phyloP scores from a whole-genome alignment of 2,113 vertebrate species.

The Gymnobelideus leadbeateri region DNA sequence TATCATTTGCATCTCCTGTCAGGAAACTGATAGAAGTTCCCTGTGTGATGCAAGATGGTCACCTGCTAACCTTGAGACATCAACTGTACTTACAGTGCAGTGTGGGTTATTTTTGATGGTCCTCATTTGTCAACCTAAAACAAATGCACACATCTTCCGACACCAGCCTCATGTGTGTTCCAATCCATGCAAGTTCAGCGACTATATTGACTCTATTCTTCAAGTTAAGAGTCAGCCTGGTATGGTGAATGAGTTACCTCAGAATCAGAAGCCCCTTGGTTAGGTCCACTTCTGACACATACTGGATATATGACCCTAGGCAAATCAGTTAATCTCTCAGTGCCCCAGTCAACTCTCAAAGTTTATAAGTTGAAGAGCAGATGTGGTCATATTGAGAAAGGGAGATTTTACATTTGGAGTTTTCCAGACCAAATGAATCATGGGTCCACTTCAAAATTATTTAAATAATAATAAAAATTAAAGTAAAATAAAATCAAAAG shows the following conservation, averaged over 20 bases:
- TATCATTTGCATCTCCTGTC: constrained; percentile 65
- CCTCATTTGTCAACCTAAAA: constrained; percentile 56
- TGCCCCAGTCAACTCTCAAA: not conserved
- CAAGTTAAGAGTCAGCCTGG: not conserved
- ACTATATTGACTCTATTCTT: constrained; percentile 52
- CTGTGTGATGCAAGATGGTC: constrained; percentile 8
- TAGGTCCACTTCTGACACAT: not conserved
- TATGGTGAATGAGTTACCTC: not conserved
- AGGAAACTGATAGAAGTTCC: constrained; percentile 57
- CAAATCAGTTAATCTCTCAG: not conserved
- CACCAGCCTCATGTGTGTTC: constrained; percentile 49
- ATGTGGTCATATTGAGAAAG: not conserved
- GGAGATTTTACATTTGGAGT: not conserved
- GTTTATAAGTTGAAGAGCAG: not conserved
- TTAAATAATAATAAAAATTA: not conserved
- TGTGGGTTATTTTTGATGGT: constrained; percentile 64
- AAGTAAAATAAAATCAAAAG: constrained; percentile 61
- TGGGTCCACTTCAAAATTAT: not conserved
- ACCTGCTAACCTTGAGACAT: constrained; percentile 46
- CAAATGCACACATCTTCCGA: not conserved
- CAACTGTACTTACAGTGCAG: constrained; percentile 12
- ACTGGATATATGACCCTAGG: not conserved
- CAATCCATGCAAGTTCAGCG: constrained; percentile 32
- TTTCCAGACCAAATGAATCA: not conserved
- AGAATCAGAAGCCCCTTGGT: not conserved